Base-by-base conservation (phyloP, 2,888 invertebrate genomes). In the Andrena praecox region DNA sequence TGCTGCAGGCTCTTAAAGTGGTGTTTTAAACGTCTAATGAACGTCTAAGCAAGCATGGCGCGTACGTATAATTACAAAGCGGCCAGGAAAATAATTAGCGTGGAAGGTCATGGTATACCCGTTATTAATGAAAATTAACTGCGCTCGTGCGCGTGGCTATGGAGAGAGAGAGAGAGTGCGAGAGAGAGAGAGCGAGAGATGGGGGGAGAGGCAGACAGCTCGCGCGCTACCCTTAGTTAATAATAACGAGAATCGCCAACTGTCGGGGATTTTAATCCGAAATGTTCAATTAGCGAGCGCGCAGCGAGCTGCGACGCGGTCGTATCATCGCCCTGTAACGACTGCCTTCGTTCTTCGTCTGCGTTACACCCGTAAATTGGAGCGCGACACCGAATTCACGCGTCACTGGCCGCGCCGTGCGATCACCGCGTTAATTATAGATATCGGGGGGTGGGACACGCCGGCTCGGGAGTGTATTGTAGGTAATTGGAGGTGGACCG, bases 381-480 rank as follows among this genome's bases (percentile, higher is more conserved):
- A 87, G 85, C 86, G 87, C 86, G 87, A 87, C 82, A 86, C 85
- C 84, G 82, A 82, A 80, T 84, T 87, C 87, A 84, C 84, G 87
- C 87, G 84, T 87, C 82, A 82, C 73, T 71, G 85, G 52, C 68
- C 80, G 66, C 70, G 62, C 68, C 82, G 79, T 71, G 76, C 87
- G 87, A 86, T 87, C 86, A 74, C 54, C 82, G 79, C 76, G 87
- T 87, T 87, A 87, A 87, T 87, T 87, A 87, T 87, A 87, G 86
- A 87, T 80, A 86, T 86, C 80, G 70, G 67, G 75, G 75, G 79
- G 84, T 74, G 76, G 71, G 50, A 56, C 54, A 59, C 68, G 69
- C 27, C 73, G 66, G 81, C 81, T 64, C 79, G 71, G 63, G 76
- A 76, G 85, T 85, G 82, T 84, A 87, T 87, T 87, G 84, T 87